These are phyloP conservation scores for Tupaia tana DNA, from an alignment of 2,113 vertebrate species.

Conservation along the genomic window DNA sequence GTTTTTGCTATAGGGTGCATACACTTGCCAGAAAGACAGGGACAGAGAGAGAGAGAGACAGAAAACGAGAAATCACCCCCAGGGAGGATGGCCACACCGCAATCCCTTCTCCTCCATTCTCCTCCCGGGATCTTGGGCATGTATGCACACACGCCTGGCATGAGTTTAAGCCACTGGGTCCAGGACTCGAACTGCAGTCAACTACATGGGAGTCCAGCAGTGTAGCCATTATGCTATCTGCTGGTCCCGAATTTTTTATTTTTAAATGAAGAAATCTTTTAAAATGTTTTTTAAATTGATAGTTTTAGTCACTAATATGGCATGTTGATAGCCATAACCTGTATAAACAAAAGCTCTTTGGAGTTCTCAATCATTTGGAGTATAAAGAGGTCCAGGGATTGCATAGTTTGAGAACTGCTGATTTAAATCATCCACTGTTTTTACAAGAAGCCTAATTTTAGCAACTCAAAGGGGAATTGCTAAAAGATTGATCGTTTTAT, in stretches of 20 bases:
- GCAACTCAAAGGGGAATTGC: not conserved
- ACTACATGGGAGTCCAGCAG: too few species aligned
- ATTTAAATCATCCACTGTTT: not conserved
- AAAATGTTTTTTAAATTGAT: not conserved
- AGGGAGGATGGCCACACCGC: too few species aligned
- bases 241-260: not conserved
- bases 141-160: too few species aligned
- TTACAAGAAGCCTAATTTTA: not conserved
- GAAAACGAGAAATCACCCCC: too few species aligned
- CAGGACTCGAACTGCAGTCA: too few species aligned
- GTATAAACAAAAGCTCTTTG: not conserved
- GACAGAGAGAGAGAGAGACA: too few species aligned
- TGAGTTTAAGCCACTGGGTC: too few species aligned
- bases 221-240: too few species aligned
- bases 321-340: slow-evolving; percentile 21
- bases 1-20: too few species aligned
- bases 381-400: not conserved
- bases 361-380: not conserved
- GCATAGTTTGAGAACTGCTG: not conserved
- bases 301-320: not conserved
- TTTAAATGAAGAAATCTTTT: slow-evolving; percentile 18
- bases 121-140: too few species aligned
- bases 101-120: too few species aligned
- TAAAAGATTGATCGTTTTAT: not conserved
- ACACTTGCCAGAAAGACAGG: too few species aligned